phyloP scores from a whole-genome alignment of 2,888 invertebrate genomes.

The Ormyrus rosae region DNA sequence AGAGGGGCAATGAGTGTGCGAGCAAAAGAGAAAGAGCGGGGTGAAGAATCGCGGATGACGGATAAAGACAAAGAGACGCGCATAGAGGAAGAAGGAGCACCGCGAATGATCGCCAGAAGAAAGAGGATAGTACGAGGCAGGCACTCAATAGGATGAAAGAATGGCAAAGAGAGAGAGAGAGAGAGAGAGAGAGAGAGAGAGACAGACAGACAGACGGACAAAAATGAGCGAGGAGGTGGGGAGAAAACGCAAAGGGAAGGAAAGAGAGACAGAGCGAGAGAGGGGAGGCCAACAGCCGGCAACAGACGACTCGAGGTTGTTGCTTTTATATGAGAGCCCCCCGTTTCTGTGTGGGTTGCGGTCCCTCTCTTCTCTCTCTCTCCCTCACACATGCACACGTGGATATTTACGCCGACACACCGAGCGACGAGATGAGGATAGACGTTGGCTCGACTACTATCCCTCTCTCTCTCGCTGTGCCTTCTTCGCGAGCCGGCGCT shows the following conservation, averaged over 20 bases:
- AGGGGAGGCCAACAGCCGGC: slow-evolving; percentile 20
- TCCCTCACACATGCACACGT: not conserved
- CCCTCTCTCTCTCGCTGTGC: not conserved
- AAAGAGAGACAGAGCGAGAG: not conserved
- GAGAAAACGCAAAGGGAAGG: not conserved
- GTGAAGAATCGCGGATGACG: slow-evolving; percentile 40
- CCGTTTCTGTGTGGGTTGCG: slow-evolving; percentile 23
- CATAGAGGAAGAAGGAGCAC: slow-evolving; percentile 10
- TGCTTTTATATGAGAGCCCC: slow-evolving; percentile 20
- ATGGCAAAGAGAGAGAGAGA: slow-evolving; percentile 11
- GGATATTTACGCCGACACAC: slow-evolving; percentile 35
- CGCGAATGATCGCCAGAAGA: not conserved
- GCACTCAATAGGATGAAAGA: slow-evolving; percentile 45
- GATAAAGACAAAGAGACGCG: slow-evolving; percentile 39
- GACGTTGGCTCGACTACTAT: slow-evolving; percentile 15
- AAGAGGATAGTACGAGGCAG: slow-evolving; percentile 14
- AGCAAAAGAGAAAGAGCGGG: not conserved
- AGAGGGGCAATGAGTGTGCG: not conserved
- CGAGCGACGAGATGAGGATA: slow-evolving; percentile 45
- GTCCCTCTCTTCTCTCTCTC: not conserved
- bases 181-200: too few relatives aligned
- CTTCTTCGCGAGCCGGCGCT: not conserved
- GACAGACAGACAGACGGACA: not conserved
- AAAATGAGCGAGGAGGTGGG: not conserved
- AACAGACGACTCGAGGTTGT: slow-evolving; percentile 32